A percentile compares a stretch with the other conserved stretches of the same genome.
Conservation (phyloP, 2,888 invertebrate species). For the Drosophila pseudotalamancana region DNA sequence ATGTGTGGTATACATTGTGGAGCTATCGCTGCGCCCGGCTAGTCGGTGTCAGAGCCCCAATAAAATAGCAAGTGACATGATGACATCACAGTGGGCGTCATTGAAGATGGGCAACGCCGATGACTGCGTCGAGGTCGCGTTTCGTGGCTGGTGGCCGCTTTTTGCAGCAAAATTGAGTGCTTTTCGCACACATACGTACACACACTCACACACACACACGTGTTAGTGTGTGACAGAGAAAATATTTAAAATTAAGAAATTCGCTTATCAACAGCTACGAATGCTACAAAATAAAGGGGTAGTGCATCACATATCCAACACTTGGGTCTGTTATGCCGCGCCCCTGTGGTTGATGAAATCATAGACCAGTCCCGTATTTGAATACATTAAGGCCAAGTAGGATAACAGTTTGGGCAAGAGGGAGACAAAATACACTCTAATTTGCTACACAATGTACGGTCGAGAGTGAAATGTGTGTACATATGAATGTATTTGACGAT, state of each 20-base stretch:
- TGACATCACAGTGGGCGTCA: conserved; percentile 56
- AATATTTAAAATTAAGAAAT: conserved; percentile 15
- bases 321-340: conserved; percentile 2
- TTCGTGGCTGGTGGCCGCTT: conserved; percentile 15
- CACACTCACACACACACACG: not conserved
- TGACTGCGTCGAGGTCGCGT: conserved; percentile 35
- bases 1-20: not conserved
- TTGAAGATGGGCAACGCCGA: conserved; percentile 27
- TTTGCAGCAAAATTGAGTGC: conserved; percentile 11
- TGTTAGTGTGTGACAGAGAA: too few relatives aligned
- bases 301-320: not conserved
- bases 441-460: conserved; percentile 1
- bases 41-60: conserved; percentile 14
- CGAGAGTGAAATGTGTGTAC: not conserved
- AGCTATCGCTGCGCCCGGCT: not conserved
- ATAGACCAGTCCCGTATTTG: conserved; percentile 41
- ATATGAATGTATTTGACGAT: conserved; percentile 3
- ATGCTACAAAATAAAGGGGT: not conserved
- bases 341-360: conserved; percentile 57
- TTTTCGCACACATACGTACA: not conserved
- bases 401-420: conserved; percentile 7
- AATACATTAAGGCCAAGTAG: conserved; percentile 29
- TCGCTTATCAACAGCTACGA: conserved; percentile 30
- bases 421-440: conserved; percentile 8
- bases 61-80: conserved; percentile 54